Evolutionary conservation across 2,113 vertebrate species (phyloP).

Genomic region (Rhabdornis inornatus): DNA sequence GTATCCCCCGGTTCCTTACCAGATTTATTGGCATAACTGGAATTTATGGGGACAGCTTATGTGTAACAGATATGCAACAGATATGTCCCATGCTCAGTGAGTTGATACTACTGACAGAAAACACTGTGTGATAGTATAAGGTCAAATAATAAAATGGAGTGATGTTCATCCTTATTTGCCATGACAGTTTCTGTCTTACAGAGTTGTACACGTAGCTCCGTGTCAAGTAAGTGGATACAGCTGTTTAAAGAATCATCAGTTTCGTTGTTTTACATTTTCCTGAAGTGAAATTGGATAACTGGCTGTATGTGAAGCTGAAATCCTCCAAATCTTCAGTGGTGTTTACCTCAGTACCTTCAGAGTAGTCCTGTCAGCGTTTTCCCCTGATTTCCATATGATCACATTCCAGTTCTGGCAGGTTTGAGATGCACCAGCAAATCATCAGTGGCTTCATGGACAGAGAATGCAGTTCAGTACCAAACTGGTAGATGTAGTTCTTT

Average conservation of each 20-base stretch:
- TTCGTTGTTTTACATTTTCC: neutral
- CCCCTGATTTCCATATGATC: neutral
- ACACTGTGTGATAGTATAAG: neutral
- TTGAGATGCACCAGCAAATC: neutral
- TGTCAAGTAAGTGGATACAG: neutral
- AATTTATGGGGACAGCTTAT: neutral
- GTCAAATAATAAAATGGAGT: neutral
- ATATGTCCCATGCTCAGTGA: neutral
- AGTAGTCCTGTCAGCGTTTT: neutral
- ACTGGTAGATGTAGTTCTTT: neutral
- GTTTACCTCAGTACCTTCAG: neutral
- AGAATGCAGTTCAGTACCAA: neutral
- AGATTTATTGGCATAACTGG: neutral
- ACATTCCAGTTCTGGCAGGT: neutral
- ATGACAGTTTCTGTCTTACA: neutral
- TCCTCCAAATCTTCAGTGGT: neutral
- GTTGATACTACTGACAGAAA: neutral
- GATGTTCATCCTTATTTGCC: neutral
- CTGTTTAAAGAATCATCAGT: neutral
- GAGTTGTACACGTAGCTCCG: neutral
- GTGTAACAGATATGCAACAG: neutral
- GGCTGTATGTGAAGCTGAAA: neutral
- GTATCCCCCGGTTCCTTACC: neutral
- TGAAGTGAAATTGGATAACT: neutral
- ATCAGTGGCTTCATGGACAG: neutral